Base-by-base conservation (phyloP, 2,888 invertebrate species). In the Cataglyphis albicans region DNA sequence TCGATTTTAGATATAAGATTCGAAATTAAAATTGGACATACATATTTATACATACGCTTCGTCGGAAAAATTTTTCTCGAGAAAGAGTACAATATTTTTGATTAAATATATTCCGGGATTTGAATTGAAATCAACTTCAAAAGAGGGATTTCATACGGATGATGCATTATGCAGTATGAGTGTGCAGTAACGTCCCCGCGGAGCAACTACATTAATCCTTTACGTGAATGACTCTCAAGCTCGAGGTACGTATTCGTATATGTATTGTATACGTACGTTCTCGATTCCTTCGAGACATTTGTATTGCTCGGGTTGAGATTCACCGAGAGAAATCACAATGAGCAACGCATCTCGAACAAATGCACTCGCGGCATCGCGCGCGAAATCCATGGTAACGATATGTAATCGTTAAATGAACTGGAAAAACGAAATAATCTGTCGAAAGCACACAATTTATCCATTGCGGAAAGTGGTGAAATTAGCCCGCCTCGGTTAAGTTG, bases 271-370 rank as follows among this genome's bases (percentile, higher is more conserved):
- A 41, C 57, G 25, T 72, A 48, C 18, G 25, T 70, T 78, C 78
- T 70, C 70, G 72, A 78, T 78, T 70, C 78, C 78, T 78, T 78
- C 59, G 78, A 78, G 78, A 78, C 78, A 70, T 78, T 78, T 61
- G 72, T 61, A 35, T 70, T 59, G 78, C 70, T 76, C 70, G 35
- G 44, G 32, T 44, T 59, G 70, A 78, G 72, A 70, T 78, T 70
- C 72, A 78, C 70, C 59, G 21, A 32, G 72, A 78, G 59, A 59
- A 70, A 59, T 78, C 59, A 70, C 25, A 29, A 68, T 41, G 68
- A 38, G 67, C 67, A n/a, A 41, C 38, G 57, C 70, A 44, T 78
- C 29, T 44, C 72, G 44, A 70, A 70, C 59, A 78, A 78, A 78
- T 70, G 44, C 38, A 12, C 29, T 5, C 21, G 18, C 18, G 44